Evolutionary conservation across 1,140 invertebrate genomes (phyloP), one percentile per base, ranked within the genome.

Genomic region (Procambarus virginalis): DNA sequence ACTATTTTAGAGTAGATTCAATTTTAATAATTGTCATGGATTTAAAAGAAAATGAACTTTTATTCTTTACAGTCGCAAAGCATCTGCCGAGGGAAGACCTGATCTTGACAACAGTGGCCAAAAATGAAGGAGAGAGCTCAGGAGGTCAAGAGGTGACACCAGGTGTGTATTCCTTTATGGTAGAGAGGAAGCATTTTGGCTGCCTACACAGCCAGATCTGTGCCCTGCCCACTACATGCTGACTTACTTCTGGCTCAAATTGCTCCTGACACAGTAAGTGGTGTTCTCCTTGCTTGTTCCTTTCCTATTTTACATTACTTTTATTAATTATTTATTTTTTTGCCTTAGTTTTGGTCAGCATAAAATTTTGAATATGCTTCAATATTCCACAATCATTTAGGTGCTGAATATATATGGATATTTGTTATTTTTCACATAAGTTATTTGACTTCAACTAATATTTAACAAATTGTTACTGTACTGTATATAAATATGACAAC

Each of bases 181-280:
- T 99, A 3, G 99, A 3, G 99, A 99, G 94, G 97, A 99, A 93
- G 98, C 94, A 98, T 99, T 93, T 94, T 99, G 75, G 96, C 97
- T 0, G 97, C 97, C 0, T 97, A 97, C 94, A 95, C 96, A 87
- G 95, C 95, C 76, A 95, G 96, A 92, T 94, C 94, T 10, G 95
- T 97, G 76, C 94, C 94, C 34, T 98, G 98, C 93, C 96, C 96
- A 0, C 94, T 95, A 46, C 97, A 98, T 93, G 96, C 95, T 0
- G 95, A 96, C n/a, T 95, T 97, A 45, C 94, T 95, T 5, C 93
- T 98, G 17, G 95, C 96, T 0, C 95, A 96, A 92, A 95, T 98
- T 49, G 97, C 97, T 3, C 97, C 98, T 0, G 97, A 98, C 94
- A 96, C 96, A 75, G 96, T 96, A 94, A 94, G 95, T 94, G 10